Base-by-base conservation (phyloP, 2,888 invertebrate species). In the Brachyptera risi region DNA sequence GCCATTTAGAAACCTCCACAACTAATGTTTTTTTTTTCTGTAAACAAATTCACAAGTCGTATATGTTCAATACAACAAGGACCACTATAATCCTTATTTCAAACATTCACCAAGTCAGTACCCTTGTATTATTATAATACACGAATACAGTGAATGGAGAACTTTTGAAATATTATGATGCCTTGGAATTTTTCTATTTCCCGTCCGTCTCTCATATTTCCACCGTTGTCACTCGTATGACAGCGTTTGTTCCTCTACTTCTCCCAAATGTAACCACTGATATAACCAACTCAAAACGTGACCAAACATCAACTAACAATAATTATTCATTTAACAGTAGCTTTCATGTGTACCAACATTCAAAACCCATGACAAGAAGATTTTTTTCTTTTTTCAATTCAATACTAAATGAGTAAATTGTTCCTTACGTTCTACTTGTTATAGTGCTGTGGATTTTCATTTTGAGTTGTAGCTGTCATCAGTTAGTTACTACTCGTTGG, bases 331-430 rank as follows among this genome's bases (percentile, higher is more conserved):
- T 17, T 17, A 19, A 17, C 54, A 35, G 54, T 5, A 54, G 54
- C 54, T 19, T 51, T 35, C 35, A 54, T 35, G 31, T n/a, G n/a
- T n/a, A n/a, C 27, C 35, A 21, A 15, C 31, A 13, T 47, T 21
- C 24, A 21, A 47, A 47, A 47, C 21, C 24, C 47, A 54, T 54
- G 54, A 54, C 54, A 19, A 15, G 19, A 21, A 35, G 19, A 4
- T 19, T 54, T 21, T 21, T 35, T 35, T 54, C 37, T 35, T 35
- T 23, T 47, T 23, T 47, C 47, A 47, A 47, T 47, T 24, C n/a
- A 47, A 24, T 47, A 47, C 35, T 54, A 35, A 54, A 54, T 54
- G 54, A 54, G 54, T 54, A 54, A 54, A 54, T 54, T 54, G 54
- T 54, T 54, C 54, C 54, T n/a, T 17, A 9, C 11, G 17, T 11